phyloP scores from a whole-genome alignment of 2,888 invertebrate genomes.

The Desoria tigrina region DNA sequence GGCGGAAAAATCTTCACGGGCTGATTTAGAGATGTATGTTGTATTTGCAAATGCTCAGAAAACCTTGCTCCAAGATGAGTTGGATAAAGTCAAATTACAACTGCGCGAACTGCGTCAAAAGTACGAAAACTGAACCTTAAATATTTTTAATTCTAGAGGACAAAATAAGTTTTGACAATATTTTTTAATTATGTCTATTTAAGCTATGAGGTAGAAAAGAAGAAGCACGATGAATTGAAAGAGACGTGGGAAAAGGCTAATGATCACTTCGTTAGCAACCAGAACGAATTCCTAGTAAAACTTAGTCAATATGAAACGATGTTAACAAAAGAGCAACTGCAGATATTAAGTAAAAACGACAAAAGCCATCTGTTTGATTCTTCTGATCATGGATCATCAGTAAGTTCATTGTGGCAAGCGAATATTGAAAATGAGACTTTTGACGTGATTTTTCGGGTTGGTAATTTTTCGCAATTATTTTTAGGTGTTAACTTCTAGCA shows the following conservation, averaged over 20 bases:
- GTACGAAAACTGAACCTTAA: too few relatives aligned
- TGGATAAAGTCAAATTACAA: slow-evolving; percentile 56
- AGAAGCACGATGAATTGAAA: slow-evolving; percentile 58
- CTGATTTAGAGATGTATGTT: slow-evolving; percentile 61
- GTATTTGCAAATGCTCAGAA: slow-evolving; percentile 61
- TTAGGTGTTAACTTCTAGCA: neutral
- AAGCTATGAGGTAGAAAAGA: slow-evolving; percentile 59
- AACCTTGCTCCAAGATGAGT: slow-evolving; percentile 58
- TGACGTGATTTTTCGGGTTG: neutral
- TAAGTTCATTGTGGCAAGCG: neutral
- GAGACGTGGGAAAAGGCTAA: slow-evolving; percentile 61
- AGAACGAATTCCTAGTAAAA: slow-evolving; percentile 59
- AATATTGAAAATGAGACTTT: neutral
- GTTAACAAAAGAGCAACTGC: slow-evolving; percentile 58
- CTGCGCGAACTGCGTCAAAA: slow-evolving; percentile 51
- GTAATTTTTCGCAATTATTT: too few relatives aligned
- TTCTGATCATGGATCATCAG: neutral
- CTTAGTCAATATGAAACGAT: slow-evolving; percentile 58
- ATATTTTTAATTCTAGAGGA: slow-evolving; percentile 4
- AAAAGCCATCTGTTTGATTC: neutral
- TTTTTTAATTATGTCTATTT: neutral
- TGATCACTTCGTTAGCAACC: slow-evolving; percentile 60
- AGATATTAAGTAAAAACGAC: slow-evolving; percentile 44
- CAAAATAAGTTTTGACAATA: neutral
- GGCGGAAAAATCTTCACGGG: slow-evolving; percentile 59